These are phyloP conservation scores for Xylota segnis DNA, from an alignment of 2,888 invertebrate species.

Conservation along the genomic window DNA sequence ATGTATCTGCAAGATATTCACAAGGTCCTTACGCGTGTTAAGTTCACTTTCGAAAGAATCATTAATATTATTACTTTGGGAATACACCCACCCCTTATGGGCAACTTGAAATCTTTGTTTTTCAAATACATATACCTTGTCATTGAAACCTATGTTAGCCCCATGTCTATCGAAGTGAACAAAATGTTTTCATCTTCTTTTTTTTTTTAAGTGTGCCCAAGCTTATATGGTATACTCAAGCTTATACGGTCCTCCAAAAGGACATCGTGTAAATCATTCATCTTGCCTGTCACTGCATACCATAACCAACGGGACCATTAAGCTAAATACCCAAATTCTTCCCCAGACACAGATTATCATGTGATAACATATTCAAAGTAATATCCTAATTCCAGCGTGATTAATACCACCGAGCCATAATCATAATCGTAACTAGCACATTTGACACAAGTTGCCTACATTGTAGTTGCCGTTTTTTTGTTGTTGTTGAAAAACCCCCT, in stretches of 20 bases:
- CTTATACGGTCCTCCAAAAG: not conserved
- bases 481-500: not conserved
- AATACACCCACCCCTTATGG: not conserved
- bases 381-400: slow-evolving; percentile 39
- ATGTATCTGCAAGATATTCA: not conserved
- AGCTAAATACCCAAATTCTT: slow-evolving; percentile 50
- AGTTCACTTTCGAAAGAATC: slow-evolving; percentile 2
- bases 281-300: slow-evolving; percentile 25
- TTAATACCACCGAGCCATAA: slow-evolving; percentile 42
- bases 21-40: not conserved
- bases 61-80: slow-evolving; percentile 13
- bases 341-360: slow-evolving; percentile 53
- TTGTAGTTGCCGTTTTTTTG: not conserved
- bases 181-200: not conserved
- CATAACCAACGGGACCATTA: slow-evolving; percentile 45
- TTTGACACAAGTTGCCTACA: slow-evolving; percentile 21
- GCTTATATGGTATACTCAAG: not conserved
- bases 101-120: not conserved
- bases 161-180: not conserved
- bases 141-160: not conserved
- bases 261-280: slow-evolving; percentile 30
- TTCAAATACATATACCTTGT: not conserved
- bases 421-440: slow-evolving; percentile 43
- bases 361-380: slow-evolving; percentile 52
- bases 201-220: not conserved